Evolutionary conservation across 1,140 invertebrate species (phyloP), one percentile per base, ranked within the genome.

Genomic region (Chymomyza costata): DNA sequence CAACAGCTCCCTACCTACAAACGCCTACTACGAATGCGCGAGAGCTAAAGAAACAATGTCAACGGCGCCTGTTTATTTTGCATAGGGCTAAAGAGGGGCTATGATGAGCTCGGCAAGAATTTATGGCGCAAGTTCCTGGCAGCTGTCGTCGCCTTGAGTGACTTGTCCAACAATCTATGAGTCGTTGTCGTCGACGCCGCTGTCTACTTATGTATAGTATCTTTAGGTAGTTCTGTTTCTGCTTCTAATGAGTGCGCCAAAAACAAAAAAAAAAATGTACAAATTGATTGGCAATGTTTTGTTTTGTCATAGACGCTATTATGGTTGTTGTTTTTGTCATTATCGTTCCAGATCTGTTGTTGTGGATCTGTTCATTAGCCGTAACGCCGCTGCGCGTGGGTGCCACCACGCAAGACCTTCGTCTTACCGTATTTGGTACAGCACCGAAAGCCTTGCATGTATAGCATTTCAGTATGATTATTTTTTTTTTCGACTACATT

Each of bases 341-440:
- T 10, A 28, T 28, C 25, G 25, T 28, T 10, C 5, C 5, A 5
- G 25, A 6, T 28, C 25, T 28, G 5, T 28, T 6, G 10, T 28
- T 5, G 10, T 28, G 25, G 25, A 5, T 5, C 57, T 59, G 70
- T 69, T 76, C 70, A 76, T 76, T 76, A 76, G 52, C 49, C 46
- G 67, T 55, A 53, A 66, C 71, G 58, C 53, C 46, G 40, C 46
- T 8, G 32, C 3, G 32, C 32, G 13, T 14, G 13, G 8, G 13
- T 52, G 59, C 41, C 50, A n/a, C 59, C 48, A 49, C 61, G 40
- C 45, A 28, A 71, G 62, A 78, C 71, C 70, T 76, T 76, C 71
- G 59, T 38, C 31, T 47, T 53, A 48, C 58, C 71, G 49, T 46
- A 52, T 70, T 60, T 35, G 43, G 61, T 18, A 34, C 8, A 34